Evolutionary conservation across 2,113 vertebrate genomes (phyloP), one percentile per base, ranked within the genome.

Genomic region (Arothron firmamentum): DNA sequence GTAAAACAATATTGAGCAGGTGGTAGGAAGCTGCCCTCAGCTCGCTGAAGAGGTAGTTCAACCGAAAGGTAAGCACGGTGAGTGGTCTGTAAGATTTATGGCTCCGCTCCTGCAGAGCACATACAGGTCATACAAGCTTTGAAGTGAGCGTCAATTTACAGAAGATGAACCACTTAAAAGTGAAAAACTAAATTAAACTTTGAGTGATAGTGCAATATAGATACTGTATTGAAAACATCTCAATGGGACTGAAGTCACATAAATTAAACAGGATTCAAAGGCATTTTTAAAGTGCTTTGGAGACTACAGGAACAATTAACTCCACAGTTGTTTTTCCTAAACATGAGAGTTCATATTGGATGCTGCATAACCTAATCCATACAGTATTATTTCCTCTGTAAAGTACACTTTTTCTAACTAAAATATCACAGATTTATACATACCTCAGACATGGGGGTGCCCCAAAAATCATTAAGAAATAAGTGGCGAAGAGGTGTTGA

Each of bases 381-480:
- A 28, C 25, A 28, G 2, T 28, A 7, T 5, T 28, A 28, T 28
- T 28, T 28, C 6, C 25, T 28, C 25, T 28, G 25, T 16, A n/a
- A 47, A 47, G 17, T n/a, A n/a, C 15, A 6, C 45, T 11, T 47
- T 16, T 47, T 5, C 45, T 47, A 3, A 47, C n/a, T 17, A 16
- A 16, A n/a, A 9, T 47, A 3, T 8, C 6, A 6, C 45, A 42
- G 18, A 18, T 12, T 11, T 41, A 7, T 2, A 65, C 56, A 86
- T 90, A 95, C 97, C 94, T 98, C 97, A 51, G 94, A 91, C 96
- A 99, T 99, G 12, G 97, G 96, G 7, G 97, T 99, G 54, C 97
- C 97, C 97, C 97, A 98, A 84, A 99, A 99, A 78, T 99, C 97
- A 92, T 99, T 98, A 69, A 92, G 93, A 80, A 98, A 98, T 5